Evolutionary conservation across 2,888 invertebrate genomes (phyloP).

Genomic region (Leptinotarsa peninsularis): DNA sequence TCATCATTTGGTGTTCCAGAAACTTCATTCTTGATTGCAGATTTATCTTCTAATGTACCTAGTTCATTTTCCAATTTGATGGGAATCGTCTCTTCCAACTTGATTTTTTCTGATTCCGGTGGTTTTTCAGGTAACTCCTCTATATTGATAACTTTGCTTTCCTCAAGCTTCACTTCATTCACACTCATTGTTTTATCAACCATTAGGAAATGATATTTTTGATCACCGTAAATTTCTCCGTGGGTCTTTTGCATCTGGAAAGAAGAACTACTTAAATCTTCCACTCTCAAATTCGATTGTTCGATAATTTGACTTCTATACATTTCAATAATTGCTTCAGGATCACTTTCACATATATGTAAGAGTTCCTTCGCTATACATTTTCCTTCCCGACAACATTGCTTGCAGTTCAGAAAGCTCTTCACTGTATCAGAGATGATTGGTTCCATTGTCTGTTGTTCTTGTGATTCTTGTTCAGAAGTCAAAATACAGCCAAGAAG

Average conservation of each 20-base stretch:
- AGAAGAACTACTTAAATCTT: neutral
- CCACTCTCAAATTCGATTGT: neutral
- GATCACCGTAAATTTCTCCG: conserved; percentile 16
- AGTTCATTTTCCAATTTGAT: no score
- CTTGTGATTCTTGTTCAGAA: neutral
- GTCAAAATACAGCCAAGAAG: neutral
- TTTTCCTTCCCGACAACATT: conserved; percentile 4
- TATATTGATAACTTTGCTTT: neutral
- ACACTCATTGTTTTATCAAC: conserved; percentile 11
- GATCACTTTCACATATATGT: conserved; percentile 8
- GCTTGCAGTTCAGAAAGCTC: neutral
- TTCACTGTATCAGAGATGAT: neutral
- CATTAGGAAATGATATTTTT: conserved; percentile 14
- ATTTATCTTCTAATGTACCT: no score
- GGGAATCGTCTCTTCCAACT: neutral
- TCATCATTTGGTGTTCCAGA: no score
- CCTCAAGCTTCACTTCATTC: neutral
- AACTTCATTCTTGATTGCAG: no score
- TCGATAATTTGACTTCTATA: neutral
- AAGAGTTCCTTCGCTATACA: conserved; percentile 5
- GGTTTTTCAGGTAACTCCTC: neutral
- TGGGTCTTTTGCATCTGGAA: conserved; percentile 21
- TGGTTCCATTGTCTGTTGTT: neutral
- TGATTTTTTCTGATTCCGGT: neutral
- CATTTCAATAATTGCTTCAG: conserved; percentile 12